A percentile compares a stretch with the other conserved stretches of the same genome.
Conservation (phyloP, 2,113 vertebrate species). For the Oreochromis tanganicae region DNA sequence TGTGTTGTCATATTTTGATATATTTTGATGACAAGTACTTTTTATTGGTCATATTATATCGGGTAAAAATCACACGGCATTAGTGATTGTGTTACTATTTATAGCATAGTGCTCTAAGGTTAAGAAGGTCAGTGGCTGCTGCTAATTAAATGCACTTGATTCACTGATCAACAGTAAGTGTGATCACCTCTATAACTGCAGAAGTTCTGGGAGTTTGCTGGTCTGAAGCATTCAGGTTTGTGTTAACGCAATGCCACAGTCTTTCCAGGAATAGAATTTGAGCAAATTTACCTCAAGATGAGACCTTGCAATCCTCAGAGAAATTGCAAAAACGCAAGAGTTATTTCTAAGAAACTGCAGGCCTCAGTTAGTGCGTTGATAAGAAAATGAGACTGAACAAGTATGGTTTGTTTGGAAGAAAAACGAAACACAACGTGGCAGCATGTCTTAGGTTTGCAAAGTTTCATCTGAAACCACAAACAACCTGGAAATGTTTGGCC, state of each 20-base stretch:
- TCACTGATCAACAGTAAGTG: background rate
- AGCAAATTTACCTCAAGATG: background rate
- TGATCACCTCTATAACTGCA: background rate
- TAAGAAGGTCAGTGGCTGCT: background rate
- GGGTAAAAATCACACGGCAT: background rate
- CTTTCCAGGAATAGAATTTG: background rate
- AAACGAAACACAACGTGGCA: background rate
- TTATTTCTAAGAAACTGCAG: background rate
- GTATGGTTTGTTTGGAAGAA: background rate
- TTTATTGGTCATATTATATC: background rate
- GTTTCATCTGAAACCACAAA: background rate
- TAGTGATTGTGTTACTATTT: background rate
- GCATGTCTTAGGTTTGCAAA: background rate
- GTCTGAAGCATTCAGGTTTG: background rate
- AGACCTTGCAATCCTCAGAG: background rate
- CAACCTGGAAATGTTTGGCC: background rate
- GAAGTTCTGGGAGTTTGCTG: background rate
- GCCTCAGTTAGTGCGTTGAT: background rate
- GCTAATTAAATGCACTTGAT: background rate
- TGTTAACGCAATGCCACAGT: background rate
- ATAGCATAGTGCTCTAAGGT: background rate
- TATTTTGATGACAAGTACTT: background rate
- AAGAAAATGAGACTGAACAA: background rate
- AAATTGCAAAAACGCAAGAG: background rate
- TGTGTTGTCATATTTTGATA: background rate